Evolutionary conservation across 2,888 invertebrate species (phyloP), one percentile per base, ranked within the genome.

Genomic region (Chrysodeixis includens): DNA sequence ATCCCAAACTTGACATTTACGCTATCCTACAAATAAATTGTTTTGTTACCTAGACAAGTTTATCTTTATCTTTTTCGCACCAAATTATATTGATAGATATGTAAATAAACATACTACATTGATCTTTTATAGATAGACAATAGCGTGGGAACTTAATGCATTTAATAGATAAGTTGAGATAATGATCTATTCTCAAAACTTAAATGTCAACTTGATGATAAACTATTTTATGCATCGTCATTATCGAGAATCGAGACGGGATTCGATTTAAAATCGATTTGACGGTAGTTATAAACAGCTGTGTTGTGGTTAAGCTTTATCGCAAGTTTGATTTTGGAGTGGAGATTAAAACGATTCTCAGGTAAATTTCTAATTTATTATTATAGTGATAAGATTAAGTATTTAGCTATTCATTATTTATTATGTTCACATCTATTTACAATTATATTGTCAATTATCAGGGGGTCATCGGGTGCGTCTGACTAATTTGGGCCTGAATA

Each of bases 61-160:
- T 20, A 20, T 20, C 20, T 46, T 20, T 49, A 49, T 49, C 46
- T 49, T 46, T 40, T 49, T 49, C 46, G 16, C 16, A 12, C 46
- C 18, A 49, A 20, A 49, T 49, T 1, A 46, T 18, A 20, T 49
- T 20, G 46, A 49, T 18, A 20, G 20, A 49, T 46, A 46, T 18
- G 46, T 40, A 40, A 40, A 40, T 40, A 40, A 40, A 40, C 40
- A 40, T 40, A 40, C n/a, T 40, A n/a, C 40, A 14, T 35, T 35
- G 35, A n/a, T 40, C 6, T 40, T 40, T 40, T n/a, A n/a, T 40
- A 14, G 5, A 40, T 40, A 40, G n/a, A 40, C 40, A 40, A 40
- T 40, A n/a, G 40, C 40, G 40, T 40, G 40, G 40, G 40, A 40
- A 40, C 40, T n/a, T 40, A 40, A n/a, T 40, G 40, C 40, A n/a